Percentiles rank a stretch among this genome's conserved stretches.
These are phyloP conservation scores for Drosophila sordidapex DNA, from an alignment of 2,888 invertebrate genomes.

Conservation along the genomic window DNA sequence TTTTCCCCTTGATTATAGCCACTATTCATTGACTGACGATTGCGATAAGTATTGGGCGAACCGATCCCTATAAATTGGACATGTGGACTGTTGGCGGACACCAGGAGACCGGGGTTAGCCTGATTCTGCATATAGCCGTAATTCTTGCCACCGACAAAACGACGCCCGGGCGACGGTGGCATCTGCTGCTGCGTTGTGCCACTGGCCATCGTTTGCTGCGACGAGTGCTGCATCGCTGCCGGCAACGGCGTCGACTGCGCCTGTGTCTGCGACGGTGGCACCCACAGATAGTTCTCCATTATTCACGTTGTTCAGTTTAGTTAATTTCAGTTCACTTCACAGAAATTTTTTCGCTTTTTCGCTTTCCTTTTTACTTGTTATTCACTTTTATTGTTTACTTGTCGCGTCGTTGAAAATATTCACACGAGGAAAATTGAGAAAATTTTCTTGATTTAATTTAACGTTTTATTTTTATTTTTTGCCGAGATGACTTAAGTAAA, in stretches of 20 bases:
- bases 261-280: conserved; percentile 29
- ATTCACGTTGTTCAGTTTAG: background rate
- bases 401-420: background rate
- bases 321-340: background rate
- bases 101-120: conserved; percentile 30
- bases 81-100: conserved; percentile 26
- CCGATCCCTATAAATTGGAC: conserved; percentile 42
- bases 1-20: conserved; percentile 36
- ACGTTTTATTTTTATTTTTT: conserved; percentile 13
- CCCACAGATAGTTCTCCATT: conserved; percentile 69
- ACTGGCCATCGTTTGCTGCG: conserved; percentile 15
- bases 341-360: background rate
- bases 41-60: conserved; percentile 54
- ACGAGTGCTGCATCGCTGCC: conserved; percentile 33
- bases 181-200: conserved; percentile 7
- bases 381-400: background rate
- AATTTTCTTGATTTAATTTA: conserved; percentile 3
- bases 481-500: conserved; percentile 20
- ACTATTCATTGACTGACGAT: conserved; percentile 57
- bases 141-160: conserved; percentile 61
- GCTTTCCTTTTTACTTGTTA: background rate
- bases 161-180: conserved; percentile 39
- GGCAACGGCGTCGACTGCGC: conserved; percentile 33
- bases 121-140: conserved; percentile 52
- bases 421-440: background rate